Evolutionary conservation across 2,888 invertebrate genomes (phyloP).

Genomic region (Eupithecia inturbata): DNA sequence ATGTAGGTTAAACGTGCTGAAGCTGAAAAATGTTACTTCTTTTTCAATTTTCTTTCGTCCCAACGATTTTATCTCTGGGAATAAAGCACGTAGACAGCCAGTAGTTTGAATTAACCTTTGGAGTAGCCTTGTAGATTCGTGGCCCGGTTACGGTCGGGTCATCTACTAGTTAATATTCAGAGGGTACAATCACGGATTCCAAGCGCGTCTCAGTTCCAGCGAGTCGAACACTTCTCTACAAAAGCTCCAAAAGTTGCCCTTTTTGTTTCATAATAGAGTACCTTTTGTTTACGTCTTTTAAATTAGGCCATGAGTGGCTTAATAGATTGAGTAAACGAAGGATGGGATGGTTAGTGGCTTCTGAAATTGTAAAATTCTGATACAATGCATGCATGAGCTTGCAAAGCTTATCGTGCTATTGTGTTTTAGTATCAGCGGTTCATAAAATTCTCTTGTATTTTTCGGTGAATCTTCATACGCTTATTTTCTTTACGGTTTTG

Average conservation of each 20-base stretch:
- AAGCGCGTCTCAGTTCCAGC: conserved; percentile 67
- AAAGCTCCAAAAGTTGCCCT: conserved; percentile 60
- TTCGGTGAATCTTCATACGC: conserved; percentile 24
- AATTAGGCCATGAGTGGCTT: conserved; percentile 28
- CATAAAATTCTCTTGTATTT: conserved; percentile 14
- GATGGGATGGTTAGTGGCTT: background rate
- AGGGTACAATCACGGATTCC: conserved; percentile 78
- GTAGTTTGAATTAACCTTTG: conserved; percentile 72
- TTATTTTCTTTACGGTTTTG: conserved; percentile 29
- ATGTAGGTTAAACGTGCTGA: conserved; percentile 42
- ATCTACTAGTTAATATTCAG: conserved; percentile 81
- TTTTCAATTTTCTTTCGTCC: conserved; percentile 53
- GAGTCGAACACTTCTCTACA: conserved; percentile 43
- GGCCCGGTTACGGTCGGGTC: conserved; percentile 73
- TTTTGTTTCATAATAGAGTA: conserved; percentile 61
- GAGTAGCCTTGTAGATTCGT: conserved; percentile 67
- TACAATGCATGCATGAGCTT: conserved; percentile 3
- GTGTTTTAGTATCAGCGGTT: conserved; percentile 7
- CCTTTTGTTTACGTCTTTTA: conserved; percentile 49
- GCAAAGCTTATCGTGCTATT: background rate
- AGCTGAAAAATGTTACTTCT: conserved; percentile 42
- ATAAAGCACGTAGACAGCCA: conserved; percentile 61
- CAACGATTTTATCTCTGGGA: conserved; percentile 53
- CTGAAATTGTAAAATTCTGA: background rate
- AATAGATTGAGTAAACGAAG: conserved; percentile 10